Base-by-base conservation (phyloP, 2,797 vertebrate genomes). In the Scolopax bukidnonensis region DNA sequence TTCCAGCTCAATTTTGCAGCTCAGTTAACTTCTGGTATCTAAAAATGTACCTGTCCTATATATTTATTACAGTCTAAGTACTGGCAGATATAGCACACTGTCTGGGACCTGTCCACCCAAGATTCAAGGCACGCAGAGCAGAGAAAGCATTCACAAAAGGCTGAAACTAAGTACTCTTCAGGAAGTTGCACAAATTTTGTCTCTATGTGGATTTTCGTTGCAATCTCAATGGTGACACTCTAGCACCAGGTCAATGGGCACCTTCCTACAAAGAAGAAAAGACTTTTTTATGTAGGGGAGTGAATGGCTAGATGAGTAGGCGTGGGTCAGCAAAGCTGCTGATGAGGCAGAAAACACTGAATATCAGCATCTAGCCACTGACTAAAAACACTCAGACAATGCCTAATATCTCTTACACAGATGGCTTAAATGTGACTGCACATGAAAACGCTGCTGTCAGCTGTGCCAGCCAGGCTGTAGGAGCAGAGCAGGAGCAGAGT, bases 91-190 rank as follows among this genome's bases (percentile, higher is more conserved):
- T 0, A 83, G 40, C 43, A 73, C 36, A 41, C 30, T 68, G 59
- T 24, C 36, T 60, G 40, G 40, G 56, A 77, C 12, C 30, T 16
- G 19, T 28, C 32, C 45, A 83, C 24, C 11, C 40, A 45, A 50
- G 48, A 67, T 5, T 36, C 0, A 48, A 81, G 48, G 53, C 53
- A 33, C 0, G 0, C 12, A 54, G 50, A 76, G 43, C 32, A 64
- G 36, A 71, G 67, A 71, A 85, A 76, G 16, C 61, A 57, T 69
- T 69, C 36, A 48, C 28, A 68, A 82, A 89, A 69, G 30, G n/a
- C 45, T 57, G 54, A 68, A 91, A 69, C 33, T 50, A 65, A 67
- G 33, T 11, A 69, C 4, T 87, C 38, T 76, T 68, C 45, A 47
- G 57, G 47, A 92, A 75, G 36, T 41, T 38, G 12, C 8, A 69